Conservation (phyloP, 2,797 vertebrate species). For the Salmo trutta region DNA sequence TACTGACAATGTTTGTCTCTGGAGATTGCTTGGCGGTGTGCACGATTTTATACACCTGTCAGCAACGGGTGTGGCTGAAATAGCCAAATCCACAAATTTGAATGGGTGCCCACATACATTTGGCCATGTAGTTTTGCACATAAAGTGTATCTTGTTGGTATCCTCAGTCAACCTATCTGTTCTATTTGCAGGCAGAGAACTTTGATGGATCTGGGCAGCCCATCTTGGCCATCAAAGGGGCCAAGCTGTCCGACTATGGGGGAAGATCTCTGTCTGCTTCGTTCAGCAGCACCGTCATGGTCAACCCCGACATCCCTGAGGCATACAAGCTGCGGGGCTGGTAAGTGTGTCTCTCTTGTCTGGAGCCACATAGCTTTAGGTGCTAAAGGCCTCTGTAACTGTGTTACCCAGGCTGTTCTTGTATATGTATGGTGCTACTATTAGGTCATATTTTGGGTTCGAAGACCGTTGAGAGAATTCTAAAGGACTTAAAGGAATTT, state of each 20-base stretch:
- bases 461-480: constrained; percentile 27
- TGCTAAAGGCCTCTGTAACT: not conserved
- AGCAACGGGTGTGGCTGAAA: no score
- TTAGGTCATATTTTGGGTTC: not conserved
- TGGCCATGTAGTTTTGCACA: not conserved
- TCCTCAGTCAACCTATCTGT: not conserved
- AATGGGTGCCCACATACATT: no score
- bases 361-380: not conserved
- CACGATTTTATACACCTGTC: no score
- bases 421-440: not conserved
- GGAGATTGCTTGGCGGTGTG: no score
- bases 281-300: constrained; percentile 88
- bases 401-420: not conserved
- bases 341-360: constrained; percentile 71
- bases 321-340: constrained; percentile 94
- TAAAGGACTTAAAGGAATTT: constrained; percentile 30
- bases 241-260: constrained; percentile 92
- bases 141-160: not conserved
- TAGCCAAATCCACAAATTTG: no score
- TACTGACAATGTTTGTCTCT: no score
- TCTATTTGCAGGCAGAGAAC: constrained; percentile 84
- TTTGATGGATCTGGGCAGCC: constrained; percentile 93
- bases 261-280: constrained; percentile 91
- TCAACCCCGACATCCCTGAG: constrained; percentile 96
- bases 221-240: constrained; percentile 91